phyloP scores from a whole-genome alignment of 2,113 vertebrate species.

The Hystrix brachyura region DNA sequence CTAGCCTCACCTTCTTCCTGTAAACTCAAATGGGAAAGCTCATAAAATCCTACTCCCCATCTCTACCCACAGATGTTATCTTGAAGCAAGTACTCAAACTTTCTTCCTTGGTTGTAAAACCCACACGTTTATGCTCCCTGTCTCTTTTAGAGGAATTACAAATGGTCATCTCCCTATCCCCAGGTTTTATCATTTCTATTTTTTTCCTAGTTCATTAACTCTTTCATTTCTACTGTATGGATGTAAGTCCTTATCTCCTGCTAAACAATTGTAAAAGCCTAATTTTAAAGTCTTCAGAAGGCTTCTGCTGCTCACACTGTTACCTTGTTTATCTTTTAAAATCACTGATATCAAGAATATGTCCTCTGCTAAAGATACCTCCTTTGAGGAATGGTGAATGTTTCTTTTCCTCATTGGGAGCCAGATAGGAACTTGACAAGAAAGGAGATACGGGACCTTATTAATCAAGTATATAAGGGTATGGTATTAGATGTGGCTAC shows the following conservation, averaged over 20 bases:
- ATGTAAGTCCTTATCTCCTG: background rate
- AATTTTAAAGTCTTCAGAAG: background rate
- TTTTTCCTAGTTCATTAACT: background rate
- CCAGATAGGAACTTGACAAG: constrained; percentile 60
- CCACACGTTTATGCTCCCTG: background rate
- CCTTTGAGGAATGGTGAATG: constrained; percentile 25
- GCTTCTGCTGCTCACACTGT: background rate
- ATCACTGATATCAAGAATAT: constrained; percentile 31
- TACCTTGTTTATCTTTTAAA: constrained; percentile 14
- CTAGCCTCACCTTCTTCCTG: constrained; percentile 40
- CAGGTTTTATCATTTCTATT: constrained; percentile 22
- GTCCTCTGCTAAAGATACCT: constrained; percentile 36
- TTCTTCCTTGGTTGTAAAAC: constrained; percentile 19
- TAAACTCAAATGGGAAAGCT: background rate
- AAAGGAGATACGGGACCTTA: background rate
- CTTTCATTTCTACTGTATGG: background rate
- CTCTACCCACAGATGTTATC: background rate
- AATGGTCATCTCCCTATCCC: background rate
- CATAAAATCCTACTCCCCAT: background rate
- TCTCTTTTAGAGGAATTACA: constrained; percentile 47
- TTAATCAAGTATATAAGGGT: constrained; percentile 18
- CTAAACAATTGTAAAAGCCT: constrained; percentile 31
- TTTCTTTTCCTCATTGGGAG: constrained; percentile 65
- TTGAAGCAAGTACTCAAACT: background rate
- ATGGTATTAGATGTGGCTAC: constrained; percentile 20